A percentile compares a stretch with the other conserved stretches of the same genome.
phyloP scores from a whole-genome alignment of 2,888 invertebrate genomes.

The Caenorhabditis becei region DNA sequence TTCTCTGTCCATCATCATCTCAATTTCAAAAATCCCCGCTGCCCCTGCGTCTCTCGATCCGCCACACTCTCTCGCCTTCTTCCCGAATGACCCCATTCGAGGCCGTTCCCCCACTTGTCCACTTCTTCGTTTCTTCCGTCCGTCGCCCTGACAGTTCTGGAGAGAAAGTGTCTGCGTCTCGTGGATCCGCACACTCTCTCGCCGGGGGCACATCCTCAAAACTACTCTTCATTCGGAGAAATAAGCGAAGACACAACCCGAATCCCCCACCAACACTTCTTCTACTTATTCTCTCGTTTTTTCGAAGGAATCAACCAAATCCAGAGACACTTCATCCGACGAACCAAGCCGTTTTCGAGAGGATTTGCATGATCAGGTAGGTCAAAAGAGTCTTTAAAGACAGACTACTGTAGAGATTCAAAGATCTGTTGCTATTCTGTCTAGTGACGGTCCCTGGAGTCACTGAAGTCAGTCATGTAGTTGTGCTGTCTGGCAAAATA shows the following conservation, averaged over 20 bases:
- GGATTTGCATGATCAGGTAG: too few relatives aligned
- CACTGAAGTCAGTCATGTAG: too few relatives aligned
- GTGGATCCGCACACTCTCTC: background rate
- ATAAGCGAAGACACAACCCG: background rate
- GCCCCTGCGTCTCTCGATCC: slow-evolving; percentile 23
- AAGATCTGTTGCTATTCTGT: too few relatives aligned
- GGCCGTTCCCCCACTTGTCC: slow-evolving; percentile 28
- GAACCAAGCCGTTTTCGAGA: too few relatives aligned
- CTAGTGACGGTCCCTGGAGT: too few relatives aligned
- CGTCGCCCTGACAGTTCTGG: slow-evolving; percentile 7
- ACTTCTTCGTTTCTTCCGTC: slow-evolving; percentile 18
- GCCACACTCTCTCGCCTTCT: slow-evolving; percentile 17
- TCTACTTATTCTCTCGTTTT: too few relatives aligned
- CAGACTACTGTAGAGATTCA: too few relatives aligned
- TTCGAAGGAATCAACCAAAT: too few relatives aligned
- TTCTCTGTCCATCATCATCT: slow-evolving; percentile 21
- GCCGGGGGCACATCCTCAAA: background rate
- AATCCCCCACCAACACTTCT: background rate
- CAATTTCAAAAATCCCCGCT: slow-evolving; percentile 26
- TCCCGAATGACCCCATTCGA: slow-evolving; percentile 57
- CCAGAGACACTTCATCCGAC: too few relatives aligned
- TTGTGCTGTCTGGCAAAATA: too few relatives aligned
- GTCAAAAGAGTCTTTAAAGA: too few relatives aligned
- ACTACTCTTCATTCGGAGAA: slow-evolving; percentile 3
- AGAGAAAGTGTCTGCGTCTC: slow-evolving; percentile 26